Evolutionary conservation across 1,140 invertebrate species (phyloP), one percentile per base, ranked within the genome.

Genomic region (Teleopsis dalmanni): DNA sequence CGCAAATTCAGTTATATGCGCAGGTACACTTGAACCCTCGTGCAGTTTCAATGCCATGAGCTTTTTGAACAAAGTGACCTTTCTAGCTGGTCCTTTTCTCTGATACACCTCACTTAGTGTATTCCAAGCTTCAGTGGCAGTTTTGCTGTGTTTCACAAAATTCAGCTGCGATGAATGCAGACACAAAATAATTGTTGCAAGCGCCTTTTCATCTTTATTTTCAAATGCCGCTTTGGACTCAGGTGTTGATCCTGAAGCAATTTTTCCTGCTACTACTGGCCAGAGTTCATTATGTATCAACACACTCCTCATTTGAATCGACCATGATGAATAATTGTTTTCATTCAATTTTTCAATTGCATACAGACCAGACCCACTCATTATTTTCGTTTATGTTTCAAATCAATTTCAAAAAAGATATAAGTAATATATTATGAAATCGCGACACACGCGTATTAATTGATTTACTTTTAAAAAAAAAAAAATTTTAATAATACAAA

Each of bases 241-340:
- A 4, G 37, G 3, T 4, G 16, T 29, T 26, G 22, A 13, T 16
- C 6, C 10, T 4, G 11, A 27, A 27, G 22, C 22, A 8, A 19
- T 33, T 19, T 11, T 46, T 23, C 41, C 34, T 11, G n/a, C n/a
- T 18, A 37, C 47, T 3, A 53, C 26, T 13, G 26, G 9, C 51
- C 47, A 49, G 18, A 38, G 27, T 21, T 42, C 51, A 29, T 14
- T 18, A 16, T 48, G 41, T 9, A 53, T 27, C 16, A 53, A 23
- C 10, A 53, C 33, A 25, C 51, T 52, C 33, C 38, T 52, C 51
- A 52, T 52, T 14, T 52, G 45, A 13, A 52, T 34, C 13, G 40
- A 37, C 51, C 51, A 52, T 4, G 37, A 40, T n/a, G 40, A 26
- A 26, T 48, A 52, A 36, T 52, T 48, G 3, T 23, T 16, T 18